phyloP scores from a whole-genome alignment of 2,797 vertebrate species.

The Phalloptychus januarius region DNA sequence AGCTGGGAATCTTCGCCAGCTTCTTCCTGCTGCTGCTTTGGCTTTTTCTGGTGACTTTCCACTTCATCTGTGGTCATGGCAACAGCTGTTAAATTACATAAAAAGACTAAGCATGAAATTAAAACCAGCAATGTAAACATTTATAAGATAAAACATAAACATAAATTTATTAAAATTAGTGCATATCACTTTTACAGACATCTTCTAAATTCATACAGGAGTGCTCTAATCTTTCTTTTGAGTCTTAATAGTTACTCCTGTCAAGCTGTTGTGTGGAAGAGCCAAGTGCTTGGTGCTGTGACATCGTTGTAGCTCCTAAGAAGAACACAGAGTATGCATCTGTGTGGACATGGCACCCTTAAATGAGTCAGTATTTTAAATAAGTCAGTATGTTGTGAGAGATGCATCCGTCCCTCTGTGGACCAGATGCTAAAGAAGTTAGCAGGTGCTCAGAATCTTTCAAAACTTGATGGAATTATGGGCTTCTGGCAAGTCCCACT shows the following conservation, averaged over 20 bases:
- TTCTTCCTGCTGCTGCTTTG: conserved; percentile 79
- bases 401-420: no score
- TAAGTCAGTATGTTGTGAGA: no score
- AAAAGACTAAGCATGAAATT: neutral
- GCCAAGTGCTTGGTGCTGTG: no score
- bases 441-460: no score
- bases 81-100: conserved; percentile 52
- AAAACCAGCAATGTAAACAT: neutral
- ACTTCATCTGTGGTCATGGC: conserved; percentile 87
- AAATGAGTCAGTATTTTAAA: no score
- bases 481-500: no score
- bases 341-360: no score
- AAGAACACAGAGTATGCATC: no score
- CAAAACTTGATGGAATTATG: no score
- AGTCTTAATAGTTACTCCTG: neutral
- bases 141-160: neutral
- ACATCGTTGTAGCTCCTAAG: no score
- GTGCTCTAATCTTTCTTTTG: neutral
- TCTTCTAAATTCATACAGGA: neutral
- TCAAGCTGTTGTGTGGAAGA: no score
- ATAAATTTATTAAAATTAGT: neutral
- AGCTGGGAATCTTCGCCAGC: conserved; percentile 79
- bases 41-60: conserved; percentile 86
- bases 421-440: no score
- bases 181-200: neutral